These are phyloP conservation scores for Cataglyphis altisquamis DNA, from an alignment of 2,888 invertebrate genomes.

Conservation along the genomic window DNA sequence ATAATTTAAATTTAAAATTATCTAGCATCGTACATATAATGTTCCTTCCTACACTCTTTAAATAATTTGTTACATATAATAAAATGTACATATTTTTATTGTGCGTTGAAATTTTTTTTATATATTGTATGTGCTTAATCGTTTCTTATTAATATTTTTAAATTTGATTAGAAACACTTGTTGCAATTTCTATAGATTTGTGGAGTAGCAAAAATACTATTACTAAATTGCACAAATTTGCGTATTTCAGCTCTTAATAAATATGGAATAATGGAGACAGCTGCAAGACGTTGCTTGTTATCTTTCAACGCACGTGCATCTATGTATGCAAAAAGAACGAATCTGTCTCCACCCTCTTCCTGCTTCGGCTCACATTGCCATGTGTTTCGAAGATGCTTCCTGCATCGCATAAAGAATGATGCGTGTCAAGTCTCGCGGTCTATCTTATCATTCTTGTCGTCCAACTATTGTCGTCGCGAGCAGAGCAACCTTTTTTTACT, in stretches of 20 bases:
- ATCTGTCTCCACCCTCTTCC: conserved; percentile 69
- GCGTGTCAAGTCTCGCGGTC: conserved; percentile 40
- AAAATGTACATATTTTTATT: neutral
- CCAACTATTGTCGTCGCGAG: conserved; percentile 23
- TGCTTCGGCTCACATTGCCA: conserved; percentile 64
- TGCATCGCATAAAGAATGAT: conserved; percentile 53
- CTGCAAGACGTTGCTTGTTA: neutral
- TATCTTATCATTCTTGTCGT: conserved; percentile 70
- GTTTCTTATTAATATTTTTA: conserved; percentile 2
- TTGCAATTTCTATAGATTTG: neutral
- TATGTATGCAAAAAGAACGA: conserved; percentile 27
- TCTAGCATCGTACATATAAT: neutral
- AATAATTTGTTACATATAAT: neutral
- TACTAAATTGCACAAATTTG: neutral
- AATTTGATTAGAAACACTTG: neutral
- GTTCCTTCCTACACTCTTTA: neutral
- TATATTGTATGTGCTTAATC: neutral
- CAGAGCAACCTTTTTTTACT: conserved; percentile 1
- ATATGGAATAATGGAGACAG: neutral
- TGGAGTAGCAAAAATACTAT: neutral
- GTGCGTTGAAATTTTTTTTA: neutral
- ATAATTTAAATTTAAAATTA: conserved; percentile 34
- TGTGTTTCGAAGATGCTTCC: conserved; percentile 67
- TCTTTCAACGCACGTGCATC: neutral
- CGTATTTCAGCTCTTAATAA: neutral